Evolutionary conservation across 2,113 vertebrate species (phyloP).

Genomic region (Tenrec ecaudatus): DNA sequence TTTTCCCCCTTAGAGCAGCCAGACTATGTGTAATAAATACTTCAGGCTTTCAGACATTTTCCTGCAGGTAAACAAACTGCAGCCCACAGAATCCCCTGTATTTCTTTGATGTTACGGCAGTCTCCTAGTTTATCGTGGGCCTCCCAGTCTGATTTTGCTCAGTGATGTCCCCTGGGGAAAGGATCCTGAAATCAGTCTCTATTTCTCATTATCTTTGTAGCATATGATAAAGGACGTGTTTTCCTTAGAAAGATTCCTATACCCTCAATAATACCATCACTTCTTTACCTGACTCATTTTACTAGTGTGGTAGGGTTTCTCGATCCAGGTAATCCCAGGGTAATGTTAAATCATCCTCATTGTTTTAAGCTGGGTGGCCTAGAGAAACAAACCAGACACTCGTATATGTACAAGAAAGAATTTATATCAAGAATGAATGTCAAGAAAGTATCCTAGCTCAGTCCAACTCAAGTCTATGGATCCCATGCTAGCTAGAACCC

Average conservation of each 20-base stretch:
- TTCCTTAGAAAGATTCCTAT: slow-evolving; percentile 41
- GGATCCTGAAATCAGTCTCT: not conserved
- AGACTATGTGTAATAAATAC: slow-evolving; percentile 75
- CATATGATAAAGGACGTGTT: slow-evolving; percentile 40
- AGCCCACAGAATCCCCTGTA: slow-evolving; percentile 62
- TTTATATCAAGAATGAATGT: too few species aligned
- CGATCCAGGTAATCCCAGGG: not conserved
- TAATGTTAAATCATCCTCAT: not conserved
- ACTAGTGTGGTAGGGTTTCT: not conserved
- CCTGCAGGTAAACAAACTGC: slow-evolving; percentile 72
- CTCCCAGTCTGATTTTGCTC: not conserved
- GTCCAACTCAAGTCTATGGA: too few species aligned
- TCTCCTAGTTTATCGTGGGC: not conserved
- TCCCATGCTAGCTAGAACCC: too few species aligned
- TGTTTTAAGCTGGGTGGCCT: too few species aligned
- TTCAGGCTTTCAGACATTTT: slow-evolving; percentile 71
- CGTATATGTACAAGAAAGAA: too few species aligned
- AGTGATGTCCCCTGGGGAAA: not conserved
- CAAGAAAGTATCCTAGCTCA: too few species aligned
- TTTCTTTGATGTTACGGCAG: slow-evolving; percentile 50
- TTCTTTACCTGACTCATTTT: slow-evolving; percentile 23
- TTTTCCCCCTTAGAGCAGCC: slow-evolving; percentile 66
- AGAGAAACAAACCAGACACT: too few species aligned
- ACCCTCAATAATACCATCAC: not conserved
- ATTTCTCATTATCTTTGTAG: not conserved